Percentiles rank a stretch among this genome's conserved stretches.
phyloP scores from a whole-genome alignment of 2,113 vertebrate genomes.

The Probosciger aterrimus region DNA sequence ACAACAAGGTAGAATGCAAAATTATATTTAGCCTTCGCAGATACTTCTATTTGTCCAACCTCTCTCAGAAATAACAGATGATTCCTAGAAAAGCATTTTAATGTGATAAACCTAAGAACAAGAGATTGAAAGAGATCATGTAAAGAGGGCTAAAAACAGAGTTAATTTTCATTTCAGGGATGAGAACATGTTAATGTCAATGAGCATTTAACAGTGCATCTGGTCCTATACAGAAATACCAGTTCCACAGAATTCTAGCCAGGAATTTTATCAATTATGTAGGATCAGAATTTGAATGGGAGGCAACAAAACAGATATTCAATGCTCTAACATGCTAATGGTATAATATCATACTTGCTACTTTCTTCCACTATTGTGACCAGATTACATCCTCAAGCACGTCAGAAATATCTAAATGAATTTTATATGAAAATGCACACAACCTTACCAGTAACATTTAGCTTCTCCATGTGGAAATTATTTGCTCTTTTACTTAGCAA shows the following conservation, averaged over 20 bases:
- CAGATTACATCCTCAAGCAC: background rate
- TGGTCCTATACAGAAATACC: slow-evolving; percentile 35
- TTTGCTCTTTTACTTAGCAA: background rate
- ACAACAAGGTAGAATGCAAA: background rate
- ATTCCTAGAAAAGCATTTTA: slow-evolving; percentile 46
- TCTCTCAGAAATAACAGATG: slow-evolving; percentile 31
- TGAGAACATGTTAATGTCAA: slow-evolving; percentile 19
- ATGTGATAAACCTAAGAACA: slow-evolving; percentile 6
- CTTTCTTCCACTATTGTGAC: background rate
- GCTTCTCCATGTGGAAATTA: background rate
- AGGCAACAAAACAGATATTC: slow-evolving; percentile 1
- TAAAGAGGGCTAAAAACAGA: background rate
- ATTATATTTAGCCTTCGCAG: slow-evolving; percentile 29
- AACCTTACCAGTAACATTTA: background rate
- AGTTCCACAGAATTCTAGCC: background rate
- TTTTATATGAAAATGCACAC: background rate
- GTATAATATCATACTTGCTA: background rate
- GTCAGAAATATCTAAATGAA: background rate
- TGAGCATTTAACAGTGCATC: slow-evolving; percentile 28
- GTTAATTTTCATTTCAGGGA: slow-evolving; percentile 26
- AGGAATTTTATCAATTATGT: slow-evolving; percentile 28
- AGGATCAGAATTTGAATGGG: background rate
- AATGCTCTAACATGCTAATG: background rate
- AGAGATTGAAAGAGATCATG: background rate
- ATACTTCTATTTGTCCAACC: slow-evolving; percentile 27